Conservation (phyloP, 1,140 invertebrate genomes). For the Lepidurus couesii region DNA sequence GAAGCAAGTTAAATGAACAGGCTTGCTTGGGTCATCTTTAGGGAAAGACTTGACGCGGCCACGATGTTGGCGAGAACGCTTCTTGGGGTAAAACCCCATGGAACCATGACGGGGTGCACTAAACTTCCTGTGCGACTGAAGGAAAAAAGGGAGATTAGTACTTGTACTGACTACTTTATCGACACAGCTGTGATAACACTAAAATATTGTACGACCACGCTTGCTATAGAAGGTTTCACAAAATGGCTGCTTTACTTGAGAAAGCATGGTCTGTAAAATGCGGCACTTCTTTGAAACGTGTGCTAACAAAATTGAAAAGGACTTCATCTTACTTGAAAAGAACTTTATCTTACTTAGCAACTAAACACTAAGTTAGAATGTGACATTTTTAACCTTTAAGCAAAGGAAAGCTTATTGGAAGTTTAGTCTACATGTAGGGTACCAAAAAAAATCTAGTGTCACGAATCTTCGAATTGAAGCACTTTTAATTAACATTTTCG, state of each 20-base stretch:
- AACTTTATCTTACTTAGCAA: too few relatives aligned
- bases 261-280: too few relatives aligned
- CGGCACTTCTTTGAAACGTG: background rate
- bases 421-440: too few relatives aligned
- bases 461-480: too few relatives aligned
- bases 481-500: too few relatives aligned
- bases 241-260: background rate
- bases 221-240: background rate
- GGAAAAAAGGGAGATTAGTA: slow-evolving; percentile 40
- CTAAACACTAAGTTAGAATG: too few relatives aligned
- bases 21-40: slow-evolving; percentile 94
- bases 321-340: background rate
- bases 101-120: slow-evolving; percentile 98
- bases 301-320: background rate
- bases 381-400: too few relatives aligned
- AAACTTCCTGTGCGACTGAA: slow-evolving; percentile 98
- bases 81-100: slow-evolving; percentile 99
- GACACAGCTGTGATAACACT: background rate
- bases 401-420: too few relatives aligned
- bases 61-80: slow-evolving; percentile 87
- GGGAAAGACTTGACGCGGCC: slow-evolving; percentile 99
- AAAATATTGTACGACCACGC: background rate
- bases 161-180: background rate
- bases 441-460: too few relatives aligned
- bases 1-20: slow-evolving; percentile 96